Evolutionary conservation across 2,797 vertebrate genomes (phyloP).

Genomic region (Leontocebus nigricollis): DNA sequence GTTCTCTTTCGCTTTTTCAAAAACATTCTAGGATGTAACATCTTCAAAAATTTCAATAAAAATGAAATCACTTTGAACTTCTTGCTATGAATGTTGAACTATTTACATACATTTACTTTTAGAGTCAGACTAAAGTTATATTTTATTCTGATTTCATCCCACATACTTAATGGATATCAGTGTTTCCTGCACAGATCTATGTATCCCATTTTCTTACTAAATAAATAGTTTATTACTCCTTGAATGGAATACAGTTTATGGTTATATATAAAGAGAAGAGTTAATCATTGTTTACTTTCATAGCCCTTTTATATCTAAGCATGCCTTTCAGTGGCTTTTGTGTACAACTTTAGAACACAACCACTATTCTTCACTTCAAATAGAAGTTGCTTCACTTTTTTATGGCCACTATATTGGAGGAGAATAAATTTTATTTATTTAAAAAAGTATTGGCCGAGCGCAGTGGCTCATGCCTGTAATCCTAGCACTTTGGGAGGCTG

Average conservation of each 20-base stretch:
- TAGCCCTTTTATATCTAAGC: neutral
- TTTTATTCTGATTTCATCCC: neutral
- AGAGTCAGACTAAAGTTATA: neutral
- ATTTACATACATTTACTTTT: neutral
- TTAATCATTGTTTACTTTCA: neutral
- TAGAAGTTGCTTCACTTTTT: neutral
- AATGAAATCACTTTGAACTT: neutral
- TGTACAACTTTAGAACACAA: neutral
- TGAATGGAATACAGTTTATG: neutral
- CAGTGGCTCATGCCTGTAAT: too few relatives aligned
- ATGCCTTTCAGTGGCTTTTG: neutral
- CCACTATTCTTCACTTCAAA: neutral
- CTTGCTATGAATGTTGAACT: neutral
- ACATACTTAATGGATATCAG: neutral
- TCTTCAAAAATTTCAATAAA: neutral
- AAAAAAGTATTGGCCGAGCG: fast-evolving
- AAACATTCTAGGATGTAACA: neutral
- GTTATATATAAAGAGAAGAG: neutral
- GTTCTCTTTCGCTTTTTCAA: neutral
- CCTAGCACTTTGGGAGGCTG: too few relatives aligned
- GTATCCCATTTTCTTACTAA: neutral
- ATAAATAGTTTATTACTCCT: neutral
- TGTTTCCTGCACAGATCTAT: neutral
- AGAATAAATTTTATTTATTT: neutral
- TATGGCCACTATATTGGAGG: neutral